Percentiles rank a stretch among this genome's conserved stretches.
Evolutionary conservation across 2,888 invertebrate species (phyloP).

Genomic region (Anticlea derivata): DNA sequence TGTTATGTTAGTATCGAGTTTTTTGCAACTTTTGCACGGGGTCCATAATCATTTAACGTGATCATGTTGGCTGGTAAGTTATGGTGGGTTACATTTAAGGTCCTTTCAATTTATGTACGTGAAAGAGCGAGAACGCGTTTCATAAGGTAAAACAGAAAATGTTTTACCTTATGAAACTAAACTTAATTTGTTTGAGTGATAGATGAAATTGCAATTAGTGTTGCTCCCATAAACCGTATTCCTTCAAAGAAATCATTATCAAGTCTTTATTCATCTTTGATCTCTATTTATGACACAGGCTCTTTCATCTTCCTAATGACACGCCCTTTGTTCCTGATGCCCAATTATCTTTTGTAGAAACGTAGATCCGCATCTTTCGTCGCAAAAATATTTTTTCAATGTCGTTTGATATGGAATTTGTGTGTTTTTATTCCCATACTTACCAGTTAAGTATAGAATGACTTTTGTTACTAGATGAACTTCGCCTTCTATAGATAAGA

Average conservation of each 20-base stretch:
- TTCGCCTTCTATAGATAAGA: too few species aligned
- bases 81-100: not conserved
- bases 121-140: not conserved
- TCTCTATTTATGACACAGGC: constrained; percentile 37
- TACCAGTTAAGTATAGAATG: too few species aligned
- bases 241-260: constrained; percentile 16
- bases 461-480: too few species aligned
- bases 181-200: constrained; percentile 4
- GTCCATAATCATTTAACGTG: constrained; percentile 10
- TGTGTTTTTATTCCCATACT: not conserved
- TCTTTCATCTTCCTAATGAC: constrained; percentile 42
- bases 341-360: constrained; percentile 39
- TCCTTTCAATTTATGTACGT: not conserved
- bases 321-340: constrained; percentile 38
- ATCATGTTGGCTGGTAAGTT: not conserved
- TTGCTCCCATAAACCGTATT: constrained; percentile 7
- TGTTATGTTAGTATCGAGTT: constrained; percentile 31
- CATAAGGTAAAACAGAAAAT: too few species aligned
- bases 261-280: constrained; percentile 30
- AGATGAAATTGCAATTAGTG: constrained; percentile 4
- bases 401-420: not conserved
- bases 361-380: constrained; percentile 5
- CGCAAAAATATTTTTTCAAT: constrained; percentile 5
- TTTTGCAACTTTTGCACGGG: constrained; percentile 16
- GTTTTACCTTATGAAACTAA: not conserved